phyloP scores from a whole-genome alignment of 2,888 invertebrate species.

The Augochlorella aurata region DNA sequence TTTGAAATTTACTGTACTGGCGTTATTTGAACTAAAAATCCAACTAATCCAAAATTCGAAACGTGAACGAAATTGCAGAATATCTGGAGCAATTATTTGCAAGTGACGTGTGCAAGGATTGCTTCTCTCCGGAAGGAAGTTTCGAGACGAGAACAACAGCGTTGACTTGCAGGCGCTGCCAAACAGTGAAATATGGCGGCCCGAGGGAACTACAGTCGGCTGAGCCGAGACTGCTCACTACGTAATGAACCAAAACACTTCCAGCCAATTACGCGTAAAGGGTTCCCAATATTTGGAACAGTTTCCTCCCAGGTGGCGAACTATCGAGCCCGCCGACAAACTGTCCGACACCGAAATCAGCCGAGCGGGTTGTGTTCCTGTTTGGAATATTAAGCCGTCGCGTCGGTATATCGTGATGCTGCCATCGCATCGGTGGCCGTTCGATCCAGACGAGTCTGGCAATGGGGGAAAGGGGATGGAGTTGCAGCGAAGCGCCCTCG shows the following conservation, averaged over 20 bases:
- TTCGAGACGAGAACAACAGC: neutral
- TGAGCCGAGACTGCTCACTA: neutral
- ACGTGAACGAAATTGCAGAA: too few relatives aligned
- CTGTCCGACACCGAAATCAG: neutral
- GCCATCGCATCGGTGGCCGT: neutral
- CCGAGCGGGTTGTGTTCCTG: neutral
- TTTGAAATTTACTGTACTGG: too few relatives aligned
- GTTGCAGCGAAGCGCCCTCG: neutral
- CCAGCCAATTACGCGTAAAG: constrained; percentile 1
- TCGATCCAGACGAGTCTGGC: constrained; percentile 1
- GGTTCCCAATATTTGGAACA: neutral
- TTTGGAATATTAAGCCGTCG: constrained; percentile 10
- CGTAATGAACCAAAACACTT: constrained; percentile 17
- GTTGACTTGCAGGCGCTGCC: neutral
- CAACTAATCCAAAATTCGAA: too few relatives aligned
- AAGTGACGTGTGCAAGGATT: too few relatives aligned
- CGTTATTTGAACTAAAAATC: too few relatives aligned
- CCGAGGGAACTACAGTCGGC: constrained; percentile 3
- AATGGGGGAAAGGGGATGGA: neutral
- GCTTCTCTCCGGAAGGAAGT: too few relatives aligned
- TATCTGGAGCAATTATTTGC: too few relatives aligned
- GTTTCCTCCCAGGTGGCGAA: neutral
- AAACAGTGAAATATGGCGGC: constrained; percentile 3
- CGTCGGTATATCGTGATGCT: neutral
- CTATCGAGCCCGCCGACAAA: neutral